phyloP scores from a whole-genome alignment of 1,140 invertebrate species.

The Atta colombica region DNA sequence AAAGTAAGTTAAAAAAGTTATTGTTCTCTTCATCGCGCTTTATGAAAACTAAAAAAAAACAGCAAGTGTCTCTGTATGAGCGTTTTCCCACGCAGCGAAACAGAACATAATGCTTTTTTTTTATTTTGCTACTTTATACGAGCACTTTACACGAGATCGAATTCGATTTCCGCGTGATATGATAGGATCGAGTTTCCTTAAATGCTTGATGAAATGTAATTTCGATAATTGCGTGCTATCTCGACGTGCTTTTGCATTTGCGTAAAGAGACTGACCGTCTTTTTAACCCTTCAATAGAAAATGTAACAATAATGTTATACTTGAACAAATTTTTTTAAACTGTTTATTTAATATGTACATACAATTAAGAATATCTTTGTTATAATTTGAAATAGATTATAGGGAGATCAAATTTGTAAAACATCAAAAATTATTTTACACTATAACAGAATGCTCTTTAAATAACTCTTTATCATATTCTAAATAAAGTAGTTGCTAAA shows the following conservation, averaged over 20 bases:
- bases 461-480: not conserved
- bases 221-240: constrained; percentile 59
- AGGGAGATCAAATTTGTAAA: not conserved
- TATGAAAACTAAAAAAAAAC: constrained; percentile 5
- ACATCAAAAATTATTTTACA: not conserved
- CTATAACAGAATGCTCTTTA: not conserved
- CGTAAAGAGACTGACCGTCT: not conserved
- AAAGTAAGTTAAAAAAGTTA: constrained; percentile 5
- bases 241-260: not conserved
- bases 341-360: not conserved
- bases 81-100: constrained; percentile 56
- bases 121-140: constrained; percentile 14
- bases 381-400: not conserved
- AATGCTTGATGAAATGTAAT: constrained; percentile 45
- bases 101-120: constrained; percentile 67
- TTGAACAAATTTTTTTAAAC: not conserved
- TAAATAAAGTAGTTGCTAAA: not conserved
- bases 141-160: constrained; percentile 10
- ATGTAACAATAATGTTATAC: not conserved
- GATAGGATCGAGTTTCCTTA: constrained; percentile 56
- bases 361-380: not conserved
- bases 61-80: constrained; percentile 1
- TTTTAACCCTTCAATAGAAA: not conserved
- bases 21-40: not conserved
- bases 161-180: constrained; percentile 36